A percentile compares a stretch with the other conserved stretches of the same genome.
Evolutionary conservation across 35 echinoderm and acorn worm species (phyloP).

Genomic region (Heliocidaris tuberculata): DNA sequence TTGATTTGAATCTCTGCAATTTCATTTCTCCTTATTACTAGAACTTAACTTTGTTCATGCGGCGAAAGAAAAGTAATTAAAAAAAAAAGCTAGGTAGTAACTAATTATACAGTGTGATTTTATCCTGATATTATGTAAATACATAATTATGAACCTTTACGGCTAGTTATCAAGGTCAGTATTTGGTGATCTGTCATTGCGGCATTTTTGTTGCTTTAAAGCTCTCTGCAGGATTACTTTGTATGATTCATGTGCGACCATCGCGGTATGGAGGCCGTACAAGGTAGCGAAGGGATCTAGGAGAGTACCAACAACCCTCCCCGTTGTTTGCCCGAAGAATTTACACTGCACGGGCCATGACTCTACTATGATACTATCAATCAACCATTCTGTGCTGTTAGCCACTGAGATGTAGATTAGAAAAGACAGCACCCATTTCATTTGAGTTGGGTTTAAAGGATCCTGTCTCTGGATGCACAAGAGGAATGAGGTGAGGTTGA

Average conservation of each 20-base stretch:
- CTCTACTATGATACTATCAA: not conserved
- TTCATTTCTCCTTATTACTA: no score
- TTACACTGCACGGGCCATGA: not conserved
- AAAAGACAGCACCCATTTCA: not conserved
- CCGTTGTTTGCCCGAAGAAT: slow-evolving; percentile 17
- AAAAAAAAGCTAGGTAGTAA: no score
- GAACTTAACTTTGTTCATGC: no score
- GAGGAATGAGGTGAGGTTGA: not conserved
- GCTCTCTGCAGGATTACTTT: not conserved
- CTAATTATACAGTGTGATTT: no score
- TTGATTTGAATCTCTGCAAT: no score
- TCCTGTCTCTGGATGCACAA: slow-evolving; percentile 13
- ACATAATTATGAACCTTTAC: no score
- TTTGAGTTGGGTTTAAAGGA: no score
- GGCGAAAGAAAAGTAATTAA: no score
- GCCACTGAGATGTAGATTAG: not conserved
- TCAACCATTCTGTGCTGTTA: slow-evolving; percentile 6
- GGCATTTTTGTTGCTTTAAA: not conserved
- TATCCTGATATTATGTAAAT: no score
- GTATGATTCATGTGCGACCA: slow-evolving; percentile 34
- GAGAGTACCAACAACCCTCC: not conserved
- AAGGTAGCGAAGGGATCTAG: slow-evolving; percentile 1
- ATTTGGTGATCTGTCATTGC: not conserved
- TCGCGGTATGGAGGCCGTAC: slow-evolving; percentile 18
- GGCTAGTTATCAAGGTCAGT: not conserved